Evolutionary conservation across 2,888 invertebrate genomes (phyloP), one percentile per base, ranked within the genome.

Genomic region (Agrochola litura): DNA sequence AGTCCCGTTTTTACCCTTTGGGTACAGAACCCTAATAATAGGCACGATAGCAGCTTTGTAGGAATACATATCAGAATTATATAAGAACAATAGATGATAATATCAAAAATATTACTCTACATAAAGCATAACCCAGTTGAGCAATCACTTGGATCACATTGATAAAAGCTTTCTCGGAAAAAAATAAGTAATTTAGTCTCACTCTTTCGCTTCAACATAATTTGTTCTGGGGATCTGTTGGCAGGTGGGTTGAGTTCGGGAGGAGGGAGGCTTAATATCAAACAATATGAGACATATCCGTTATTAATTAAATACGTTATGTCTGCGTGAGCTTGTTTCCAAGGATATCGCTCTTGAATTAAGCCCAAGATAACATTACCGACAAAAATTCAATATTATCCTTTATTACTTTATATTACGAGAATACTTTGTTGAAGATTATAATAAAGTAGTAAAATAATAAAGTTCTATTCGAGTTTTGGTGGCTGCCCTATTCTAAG

Each of bases 271-370:
- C 68, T 79, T 85, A 71, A 85, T 81, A 83, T 83, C 81, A 74
- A 85, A 83, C 78, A 88, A 88, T 88, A 88, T 82, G 78, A 87
- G 83, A 79, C 84, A 80, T 80, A 86, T 83, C 77, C 83, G 75
- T 80, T 82, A 88, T 84, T 86, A 87, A 83, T 86, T 85, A 85
- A 85, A 87, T 78, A 85, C 75, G 73, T 71, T 72, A 82, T 80
- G 67, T 73, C 54, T 77, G 60, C 77, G 68, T 77, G 46, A 43
- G 60, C 68, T 75, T 73, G 75, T 76, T 84, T 65, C 71, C 67
- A 81, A 73, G 76, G 73, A 77, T 76, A 77, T 68, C 66, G 60
- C 41, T 72, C 69, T 77, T 63, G 76, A 76, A 82, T 77, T 64
- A 85, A 77, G 73, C 66, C 30, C 37, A 65, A 79, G 73, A 77